A percentile compares a stretch with the other conserved stretches of the same genome.
phyloP scores from a whole-genome alignment of 1,140 invertebrate species.

The Popillia japonica region DNA sequence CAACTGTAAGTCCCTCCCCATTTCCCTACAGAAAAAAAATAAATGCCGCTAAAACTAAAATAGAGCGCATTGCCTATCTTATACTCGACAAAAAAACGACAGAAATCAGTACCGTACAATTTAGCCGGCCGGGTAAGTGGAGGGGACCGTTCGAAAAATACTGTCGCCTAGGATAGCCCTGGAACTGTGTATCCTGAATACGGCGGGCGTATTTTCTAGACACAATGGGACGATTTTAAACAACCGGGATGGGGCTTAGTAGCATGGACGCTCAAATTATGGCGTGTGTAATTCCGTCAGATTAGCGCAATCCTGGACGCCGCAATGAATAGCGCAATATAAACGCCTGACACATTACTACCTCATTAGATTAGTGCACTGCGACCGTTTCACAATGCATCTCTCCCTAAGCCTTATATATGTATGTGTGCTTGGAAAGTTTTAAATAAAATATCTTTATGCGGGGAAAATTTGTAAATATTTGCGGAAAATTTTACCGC shows the following conservation, averaged over 20 bases:
- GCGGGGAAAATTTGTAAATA: neutral
- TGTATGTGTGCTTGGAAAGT: neutral
- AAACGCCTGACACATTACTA: conserved; percentile 59
- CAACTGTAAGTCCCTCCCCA: too few species aligned
- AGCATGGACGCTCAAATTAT: conserved; percentile 52
- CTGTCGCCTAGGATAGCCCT: too few species aligned
- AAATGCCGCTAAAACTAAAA: too few species aligned
- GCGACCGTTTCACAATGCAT: conserved; percentile 3
- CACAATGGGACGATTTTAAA: conserved; percentile 53
- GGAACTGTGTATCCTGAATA: too few species aligned
- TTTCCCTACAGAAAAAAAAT: too few species aligned
- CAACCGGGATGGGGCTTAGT: conserved; percentile 50
- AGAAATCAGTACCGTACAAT: too few species aligned
- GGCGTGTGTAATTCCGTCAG: conserved; percentile 58
- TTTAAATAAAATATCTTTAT: neutral
- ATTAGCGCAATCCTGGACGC: conserved; percentile 57
- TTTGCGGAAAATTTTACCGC: too few species aligned
- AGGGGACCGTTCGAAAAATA: too few species aligned
- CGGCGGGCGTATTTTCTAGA: conserved; percentile 48
- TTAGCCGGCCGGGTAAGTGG: too few species aligned
- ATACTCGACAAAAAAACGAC: too few species aligned
- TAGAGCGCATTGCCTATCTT: too few species aligned
- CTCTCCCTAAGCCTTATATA: neutral
- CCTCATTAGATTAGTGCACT: conserved; percentile 55
- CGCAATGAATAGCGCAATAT: conserved; percentile 57